Evolutionary conservation across 2,888 invertebrate species (phyloP).

Genomic region (Spialia ferax): DNA sequence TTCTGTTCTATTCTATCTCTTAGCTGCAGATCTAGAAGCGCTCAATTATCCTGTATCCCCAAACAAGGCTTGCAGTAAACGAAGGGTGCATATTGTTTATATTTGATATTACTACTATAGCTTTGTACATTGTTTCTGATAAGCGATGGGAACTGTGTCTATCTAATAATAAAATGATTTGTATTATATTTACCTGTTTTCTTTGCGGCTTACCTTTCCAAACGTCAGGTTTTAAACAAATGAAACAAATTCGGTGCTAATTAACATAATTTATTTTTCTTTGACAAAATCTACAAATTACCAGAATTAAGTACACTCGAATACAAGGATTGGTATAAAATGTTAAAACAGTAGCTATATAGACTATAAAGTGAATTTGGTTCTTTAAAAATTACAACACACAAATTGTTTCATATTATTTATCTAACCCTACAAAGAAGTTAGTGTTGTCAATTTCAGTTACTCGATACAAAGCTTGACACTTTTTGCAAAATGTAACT

Average conservation of each 20-base stretch:
- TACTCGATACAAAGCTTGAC: conserved; percentile 45
- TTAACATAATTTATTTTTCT: conserved; percentile 84
- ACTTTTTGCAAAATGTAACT: conserved; percentile 43
- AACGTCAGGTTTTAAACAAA: conserved; percentile 38
- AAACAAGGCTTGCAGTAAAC: conserved; percentile 85
- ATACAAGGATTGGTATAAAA: conserved; percentile 86
- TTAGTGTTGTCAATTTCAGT: conserved; percentile 49
- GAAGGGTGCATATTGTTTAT: conserved; percentile 87
- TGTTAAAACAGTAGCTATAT: conserved; percentile 81
- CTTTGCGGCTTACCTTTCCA: conserved; percentile 45
- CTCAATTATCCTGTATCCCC: conserved; percentile 85
- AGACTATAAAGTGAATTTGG: conserved; percentile 79
- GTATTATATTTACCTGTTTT: conserved; percentile 85
- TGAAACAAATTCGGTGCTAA: conserved; percentile 68
- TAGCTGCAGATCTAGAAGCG: conserved; percentile 84
- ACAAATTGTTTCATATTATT: conserved; percentile 60
- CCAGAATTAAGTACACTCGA: conserved; percentile 85
- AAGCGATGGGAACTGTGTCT: conserved; percentile 91
- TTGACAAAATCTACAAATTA: conserved; percentile 84
- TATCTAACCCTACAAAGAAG: conserved; percentile 57
- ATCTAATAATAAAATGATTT: conserved; percentile 90
- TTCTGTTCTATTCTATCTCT: conserved; percentile 80
- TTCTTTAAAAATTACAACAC: conserved; percentile 77
- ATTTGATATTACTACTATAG: conserved; percentile 88
- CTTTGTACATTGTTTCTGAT: conserved; percentile 91